Conservation (phyloP, 2,888 invertebrate genomes). For the Hydroisotoma schaefferi region DNA sequence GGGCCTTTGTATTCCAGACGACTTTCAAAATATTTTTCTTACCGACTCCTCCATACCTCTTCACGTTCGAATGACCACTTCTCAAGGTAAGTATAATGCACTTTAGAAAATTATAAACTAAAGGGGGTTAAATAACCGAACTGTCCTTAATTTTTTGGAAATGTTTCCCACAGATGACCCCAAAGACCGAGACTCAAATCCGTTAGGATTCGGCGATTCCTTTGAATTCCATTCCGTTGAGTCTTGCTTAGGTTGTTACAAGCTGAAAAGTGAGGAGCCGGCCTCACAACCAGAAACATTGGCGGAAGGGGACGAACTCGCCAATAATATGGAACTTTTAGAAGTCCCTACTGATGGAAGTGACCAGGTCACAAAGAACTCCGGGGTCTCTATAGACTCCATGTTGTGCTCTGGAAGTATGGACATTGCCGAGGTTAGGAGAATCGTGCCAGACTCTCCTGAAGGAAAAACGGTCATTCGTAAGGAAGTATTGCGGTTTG, state of each 20-base stretch:
- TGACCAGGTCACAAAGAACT: constrained; percentile 8
- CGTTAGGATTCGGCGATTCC: constrained; percentile 11
- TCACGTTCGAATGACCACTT: constrained; percentile 15
- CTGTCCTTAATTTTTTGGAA: not conserved
- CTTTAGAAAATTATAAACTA: not conserved
- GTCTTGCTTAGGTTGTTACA: constrained; percentile 47
- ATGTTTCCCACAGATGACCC: not conserved
- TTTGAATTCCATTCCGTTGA: constrained; percentile 39
- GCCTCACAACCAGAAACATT: not conserved
- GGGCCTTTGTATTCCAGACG: constrained; percentile 70
- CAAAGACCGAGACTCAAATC: constrained; percentile 3
- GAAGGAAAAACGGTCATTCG: constrained; percentile 51
- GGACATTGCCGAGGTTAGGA: constrained; percentile 19
- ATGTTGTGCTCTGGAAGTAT: constrained; percentile 10
- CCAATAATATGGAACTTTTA: not conserved
- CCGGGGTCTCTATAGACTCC: constrained; percentile 26
- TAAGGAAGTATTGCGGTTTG: constrained; percentile 66
- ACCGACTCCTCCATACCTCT: constrained; percentile 52
- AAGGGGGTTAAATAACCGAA: not conserved
- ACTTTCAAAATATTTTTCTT: constrained; percentile 66
- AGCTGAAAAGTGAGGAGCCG: constrained; percentile 14
- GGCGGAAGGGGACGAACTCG: no score
- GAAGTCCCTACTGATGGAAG: not conserved
- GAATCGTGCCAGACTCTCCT: constrained; percentile 27
- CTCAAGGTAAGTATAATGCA: constrained; percentile 8